Evolutionary conservation across 2,113 vertebrate species (phyloP).

Genomic region (Pollimyrus isidori): DNA sequence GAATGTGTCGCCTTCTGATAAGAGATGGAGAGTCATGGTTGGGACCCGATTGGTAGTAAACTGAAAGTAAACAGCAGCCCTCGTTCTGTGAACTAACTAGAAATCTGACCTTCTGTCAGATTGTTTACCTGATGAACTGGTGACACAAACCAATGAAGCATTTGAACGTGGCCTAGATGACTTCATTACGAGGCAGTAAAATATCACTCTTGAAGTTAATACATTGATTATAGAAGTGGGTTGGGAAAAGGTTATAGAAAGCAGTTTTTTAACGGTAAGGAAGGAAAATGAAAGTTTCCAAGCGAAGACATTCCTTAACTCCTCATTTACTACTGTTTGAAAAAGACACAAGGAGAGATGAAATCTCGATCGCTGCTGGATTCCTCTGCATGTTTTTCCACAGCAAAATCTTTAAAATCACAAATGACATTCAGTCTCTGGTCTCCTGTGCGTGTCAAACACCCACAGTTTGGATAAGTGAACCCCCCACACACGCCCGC

Average conservation of each 20-base stretch:
- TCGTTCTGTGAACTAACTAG: constrained; percentile 49
- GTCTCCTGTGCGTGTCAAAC: constrained; percentile 33
- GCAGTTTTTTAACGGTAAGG: neutral
- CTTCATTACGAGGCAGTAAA: constrained; percentile 56
- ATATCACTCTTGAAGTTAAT: constrained; percentile 46
- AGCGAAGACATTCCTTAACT: neutral
- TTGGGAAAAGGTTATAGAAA: constrained; percentile 26
- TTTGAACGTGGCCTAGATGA: constrained; percentile 54
- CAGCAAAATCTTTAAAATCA: constrained; percentile 47
- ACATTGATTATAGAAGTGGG: constrained; percentile 47
- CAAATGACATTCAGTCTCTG: constrained; percentile 47
- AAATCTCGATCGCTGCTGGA: constrained; percentile 38
- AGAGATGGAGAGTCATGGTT: constrained; percentile 56
- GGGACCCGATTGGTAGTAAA: constrained; percentile 52
- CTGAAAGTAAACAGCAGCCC: constrained; percentile 51
- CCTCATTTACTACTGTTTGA: constrained; percentile 25
- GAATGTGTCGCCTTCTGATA: constrained; percentile 53
- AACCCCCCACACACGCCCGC: neutral
- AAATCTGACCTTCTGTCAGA: constrained; percentile 53
- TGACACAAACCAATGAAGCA: constrained; percentile 57
- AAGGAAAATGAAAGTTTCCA: neutral
- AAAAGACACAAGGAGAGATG: constrained; percentile 45
- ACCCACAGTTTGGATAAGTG: constrained; percentile 38
- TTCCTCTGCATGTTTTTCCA: constrained; percentile 56
- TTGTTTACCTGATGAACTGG: constrained; percentile 57